phyloP scores from a whole-genome alignment of 2,113 vertebrate species.

The Ascaphus truei region DNA sequence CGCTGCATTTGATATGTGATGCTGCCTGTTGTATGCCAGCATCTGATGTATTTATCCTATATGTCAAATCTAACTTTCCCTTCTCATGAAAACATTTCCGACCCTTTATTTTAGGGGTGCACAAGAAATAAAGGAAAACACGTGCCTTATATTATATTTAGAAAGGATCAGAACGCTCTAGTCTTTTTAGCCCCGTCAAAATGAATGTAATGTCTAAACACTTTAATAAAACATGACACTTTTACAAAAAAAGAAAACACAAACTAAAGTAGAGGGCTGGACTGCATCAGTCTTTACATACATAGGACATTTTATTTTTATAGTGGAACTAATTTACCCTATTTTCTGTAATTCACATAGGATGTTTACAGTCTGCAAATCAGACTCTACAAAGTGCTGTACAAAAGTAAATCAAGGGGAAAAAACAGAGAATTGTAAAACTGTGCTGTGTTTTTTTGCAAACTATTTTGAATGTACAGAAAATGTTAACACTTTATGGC shows the following conservation, averaged over 20 bases:
- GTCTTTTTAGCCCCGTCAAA: constrained; percentile 35
- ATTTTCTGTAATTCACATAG: background rate
- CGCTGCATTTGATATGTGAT: no score
- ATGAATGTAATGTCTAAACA: constrained; percentile 51
- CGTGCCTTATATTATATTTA: constrained; percentile 26
- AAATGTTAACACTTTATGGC: background rate
- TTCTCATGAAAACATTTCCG: no score
- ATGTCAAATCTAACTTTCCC: background rate
- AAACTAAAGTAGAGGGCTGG: no score
- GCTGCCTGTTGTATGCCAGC: background rate
- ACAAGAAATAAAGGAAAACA: constrained; percentile 22
- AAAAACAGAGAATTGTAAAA: no score
- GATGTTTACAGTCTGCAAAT: background rate
- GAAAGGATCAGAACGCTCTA: constrained; percentile 25
- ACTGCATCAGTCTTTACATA: no score
- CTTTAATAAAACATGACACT: constrained; percentile 39
- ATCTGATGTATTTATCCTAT: background rate
- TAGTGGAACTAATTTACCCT: no score
- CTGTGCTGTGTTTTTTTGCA: background rate
- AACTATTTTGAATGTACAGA: no score
- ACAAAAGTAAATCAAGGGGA: no score
- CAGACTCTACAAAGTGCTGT: no score
- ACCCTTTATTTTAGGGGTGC: no score
- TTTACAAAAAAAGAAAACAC: constrained; percentile 39
- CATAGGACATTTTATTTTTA: no score